A percentile compares a stretch with the other conserved stretches of the same genome.
Evolutionary conservation across 2,797 vertebrate species (phyloP).

Genomic region (Cossypha dichroa): DNA sequence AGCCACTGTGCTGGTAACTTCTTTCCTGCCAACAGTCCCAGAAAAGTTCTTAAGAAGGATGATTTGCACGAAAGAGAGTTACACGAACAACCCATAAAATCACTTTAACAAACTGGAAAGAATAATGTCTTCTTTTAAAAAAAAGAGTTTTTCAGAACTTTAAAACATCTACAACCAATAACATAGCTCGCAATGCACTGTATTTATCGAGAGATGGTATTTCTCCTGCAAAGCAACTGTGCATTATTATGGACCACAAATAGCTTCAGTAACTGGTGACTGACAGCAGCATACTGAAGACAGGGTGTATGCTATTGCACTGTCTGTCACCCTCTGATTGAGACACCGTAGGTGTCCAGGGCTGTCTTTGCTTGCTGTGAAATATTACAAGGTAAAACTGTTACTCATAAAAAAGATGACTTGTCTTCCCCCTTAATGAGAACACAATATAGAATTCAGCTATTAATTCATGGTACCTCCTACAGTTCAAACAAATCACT

Average conservation of each 20-base stretch:
- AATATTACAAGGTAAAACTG: conserved; percentile 70
- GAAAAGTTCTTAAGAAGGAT: not conserved
- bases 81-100: not conserved
- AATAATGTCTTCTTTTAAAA: not conserved
- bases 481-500: conserved; percentile 32
- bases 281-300: conserved; percentile 70
- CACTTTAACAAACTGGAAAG: not conserved
- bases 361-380: conserved; percentile 55
- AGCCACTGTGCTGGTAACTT: not conserved
- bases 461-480: conserved; percentile 39
- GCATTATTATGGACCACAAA: conserved; percentile 63
- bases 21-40: not conserved
- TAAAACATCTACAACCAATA: not conserved
- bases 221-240: conserved; percentile 65
- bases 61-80: not conserved
- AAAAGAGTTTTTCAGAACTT: conserved; percentile 28
- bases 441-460: conserved; percentile 58
- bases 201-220: conserved; percentile 20
- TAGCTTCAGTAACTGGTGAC: conserved; percentile 67
- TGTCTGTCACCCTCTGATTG: conserved; percentile 63
- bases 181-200: not conserved
- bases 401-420: conserved; percentile 52
- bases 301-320: conserved; percentile 61
- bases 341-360: conserved; percentile 68
- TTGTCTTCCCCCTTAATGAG: conserved; percentile 60